A percentile compares a stretch with the other conserved stretches of the same genome.
Conservation (phyloP, 2,888 invertebrate species). For the Agrochola circellaris region DNA sequence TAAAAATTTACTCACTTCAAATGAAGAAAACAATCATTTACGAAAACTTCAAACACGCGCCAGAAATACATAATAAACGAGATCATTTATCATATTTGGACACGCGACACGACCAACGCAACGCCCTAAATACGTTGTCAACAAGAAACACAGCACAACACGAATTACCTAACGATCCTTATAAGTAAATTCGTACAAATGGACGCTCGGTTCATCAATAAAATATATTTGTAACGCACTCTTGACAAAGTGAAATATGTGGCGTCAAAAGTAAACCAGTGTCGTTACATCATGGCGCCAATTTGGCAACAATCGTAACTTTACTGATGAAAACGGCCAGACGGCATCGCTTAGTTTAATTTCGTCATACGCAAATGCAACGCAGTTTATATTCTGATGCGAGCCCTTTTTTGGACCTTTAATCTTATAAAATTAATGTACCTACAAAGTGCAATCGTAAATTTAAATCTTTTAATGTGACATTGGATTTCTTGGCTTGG, state of each 20-base stretch:
- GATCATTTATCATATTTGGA: conserved; percentile 67
- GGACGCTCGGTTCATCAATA: conserved; percentile 66
- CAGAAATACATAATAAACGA: conserved; percentile 49
- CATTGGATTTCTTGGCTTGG: conserved; percentile 28
- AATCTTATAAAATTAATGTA: conserved; percentile 43
- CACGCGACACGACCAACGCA: conserved; percentile 61
- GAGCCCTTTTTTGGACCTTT: conserved; percentile 52
- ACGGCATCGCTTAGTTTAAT: conserved; percentile 42
- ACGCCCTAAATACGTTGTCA: conserved; percentile 66
- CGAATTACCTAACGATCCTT: conserved; percentile 65
- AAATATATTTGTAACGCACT: conserved; percentile 59
- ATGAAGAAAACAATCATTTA: conserved; percentile 39
- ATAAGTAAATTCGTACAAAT: conserved; percentile 59
- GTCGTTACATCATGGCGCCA: conserved; percentile 65
- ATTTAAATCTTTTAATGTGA: conserved; percentile 30
- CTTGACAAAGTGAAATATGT: conserved; percentile 63
- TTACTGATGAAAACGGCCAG: conserved; percentile 50
- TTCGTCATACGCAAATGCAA: conserved; percentile 52
- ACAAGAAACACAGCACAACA: conserved; percentile 43
- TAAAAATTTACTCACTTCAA: conserved; percentile 33
- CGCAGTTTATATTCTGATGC: conserved; percentile 28
- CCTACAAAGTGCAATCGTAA: conserved; percentile 28
- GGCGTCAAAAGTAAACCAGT: conserved; percentile 57
- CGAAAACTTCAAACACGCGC: conserved; percentile 45
- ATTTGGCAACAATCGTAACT: conserved; percentile 51